phyloP scores from a whole-genome alignment of 2,113 vertebrate genomes.

The Macheiramphus alcinus region DNA sequence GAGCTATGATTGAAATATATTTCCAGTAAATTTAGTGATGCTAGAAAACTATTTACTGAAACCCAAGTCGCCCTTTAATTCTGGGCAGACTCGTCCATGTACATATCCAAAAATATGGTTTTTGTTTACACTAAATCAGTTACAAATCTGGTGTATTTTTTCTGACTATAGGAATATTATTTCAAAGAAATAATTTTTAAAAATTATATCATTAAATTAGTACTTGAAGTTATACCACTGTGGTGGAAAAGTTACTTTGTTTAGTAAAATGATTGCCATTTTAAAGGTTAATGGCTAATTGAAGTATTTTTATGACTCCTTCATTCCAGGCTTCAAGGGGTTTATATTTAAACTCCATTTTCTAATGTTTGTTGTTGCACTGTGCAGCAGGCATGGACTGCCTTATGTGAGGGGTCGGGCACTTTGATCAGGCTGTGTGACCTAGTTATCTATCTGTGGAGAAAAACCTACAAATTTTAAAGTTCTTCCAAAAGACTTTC shows the following conservation, averaged over 20 bases:
- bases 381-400: slow-evolving; percentile 44
- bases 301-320: slow-evolving; percentile 73
- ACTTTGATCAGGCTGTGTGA: slow-evolving; percentile 33
- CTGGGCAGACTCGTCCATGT: slow-evolving; percentile 63
- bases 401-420: slow-evolving; percentile 7
- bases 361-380: slow-evolving; percentile 39
- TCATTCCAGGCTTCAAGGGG: slow-evolving; percentile 66
- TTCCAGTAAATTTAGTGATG: slow-evolving; percentile 24
- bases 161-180: slow-evolving; percentile 80
- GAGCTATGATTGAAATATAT: slow-evolving; percentile 40
- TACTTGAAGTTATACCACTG: slow-evolving; percentile 77
- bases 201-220: slow-evolving; percentile 74
- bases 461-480: slow-evolving; percentile 64
- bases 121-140: slow-evolving; percentile 73
- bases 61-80: slow-evolving; percentile 58
- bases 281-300: slow-evolving; percentile 72
- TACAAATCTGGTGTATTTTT: slow-evolving; percentile 75
- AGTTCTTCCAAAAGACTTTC: slow-evolving; percentile 81
- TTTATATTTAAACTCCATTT: slow-evolving; percentile 53
- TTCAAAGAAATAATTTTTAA: slow-evolving; percentile 77
- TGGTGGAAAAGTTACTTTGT: slow-evolving; percentile 67
- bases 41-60: slow-evolving; percentile 40
- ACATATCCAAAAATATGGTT: slow-evolving; percentile 64
- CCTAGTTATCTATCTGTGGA: slow-evolving; percentile 21
- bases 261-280: slow-evolving; percentile 58